Base-by-base conservation (phyloP, 2,888 invertebrate genomes). In the Cheilosia scutellata region DNA sequence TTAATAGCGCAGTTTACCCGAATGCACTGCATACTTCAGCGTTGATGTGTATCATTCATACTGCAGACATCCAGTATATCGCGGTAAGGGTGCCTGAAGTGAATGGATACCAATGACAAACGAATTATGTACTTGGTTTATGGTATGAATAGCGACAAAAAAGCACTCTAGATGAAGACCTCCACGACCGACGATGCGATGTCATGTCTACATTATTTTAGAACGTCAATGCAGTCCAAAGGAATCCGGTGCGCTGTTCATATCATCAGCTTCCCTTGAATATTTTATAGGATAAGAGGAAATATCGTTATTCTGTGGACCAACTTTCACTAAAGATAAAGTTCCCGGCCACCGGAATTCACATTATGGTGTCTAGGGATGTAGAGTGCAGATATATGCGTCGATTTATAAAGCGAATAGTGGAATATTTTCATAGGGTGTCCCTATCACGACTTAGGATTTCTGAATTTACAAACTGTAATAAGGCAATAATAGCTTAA, bases 101-200 rank as follows among this genome's bases (percentile, higher is more conserved):
- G 62, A 68, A 70, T 68, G 57, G 68, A 68, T 74, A 65, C 65
- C 49, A 37, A 27, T 63, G 65, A 70, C 75, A 84, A 84, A 75
- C 58, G 79, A 84, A 80, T 71, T 79, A n/a, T n/a, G n/a, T n/a
- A 75, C 79, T 70, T 70, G 66, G 33, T 58, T 70, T 78, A 70
- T 63, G 27, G 37, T 42, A 70, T 68, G 68, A 75, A 70, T 58
- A 53, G 49, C 76, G 42, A 65, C 53, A 77, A 66, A 62, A 27
- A 51, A 29, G 44, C 57, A 29, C 16, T 25, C 33, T 11, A 49
- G 51, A 58, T 33, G 49, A 37, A 27, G n/a, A 29, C 20, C 20
- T 20, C 20, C 20, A 20, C 20, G 20, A 20, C 20, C 33, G 47
- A 57, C 63, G 33, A 62, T 20, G 20, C n/a, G 44, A 76, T 65